Base-by-base conservation (phyloP, 2,888 invertebrate genomes). In the Polyommatus iphigenia region DNA sequence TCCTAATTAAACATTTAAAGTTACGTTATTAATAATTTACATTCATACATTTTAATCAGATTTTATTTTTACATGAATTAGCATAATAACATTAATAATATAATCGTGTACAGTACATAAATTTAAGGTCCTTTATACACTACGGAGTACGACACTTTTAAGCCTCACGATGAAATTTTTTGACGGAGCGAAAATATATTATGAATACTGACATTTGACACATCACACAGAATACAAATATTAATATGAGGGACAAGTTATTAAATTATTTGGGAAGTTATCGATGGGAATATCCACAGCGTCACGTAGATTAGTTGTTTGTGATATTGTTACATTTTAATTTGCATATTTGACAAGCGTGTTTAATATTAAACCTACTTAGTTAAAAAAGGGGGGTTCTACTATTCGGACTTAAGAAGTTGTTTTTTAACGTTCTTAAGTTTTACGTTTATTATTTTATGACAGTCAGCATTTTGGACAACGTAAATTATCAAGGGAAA, bases 61-160 rank as follows among this genome's bases (percentile, higher is more conserved):
- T 54, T 54, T 54, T 10, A 46, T 46, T 71, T 36, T 71, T 72
- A 71, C 71, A 72, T 41, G 36, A 5, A 36, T n/a, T n/a, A 72
- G 41, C n/a, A n/a, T 72, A 41, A 72, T 41, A 36, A 32, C 29
- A 41, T 20, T 20, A 41, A 54, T 20, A 41, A 54, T 54, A 18
- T 54, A 54, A 54, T 54, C 62, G 62, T 62, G 24, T 62, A 62
- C 20, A 62, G 20, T 62, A 13, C 1, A 8, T 24, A 24, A 1
- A 20, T 62, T 62, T 59, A 20, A 59, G 59, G 59, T 20, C 20
- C 59, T 62, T 20, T 62, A 10, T 20, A 24, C 7, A 24, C 24
- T 4, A 10, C 18, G 50, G 18, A 54, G 15, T 5, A 54, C 50
- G 50, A 54, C 15, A 18, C 5, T 54, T 18, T 54, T 54, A 54